Evolutionary conservation across 2,888 invertebrate genomes (phyloP), one percentile per base, ranked within the genome.

Genomic region (Drosophila borealis): DNA sequence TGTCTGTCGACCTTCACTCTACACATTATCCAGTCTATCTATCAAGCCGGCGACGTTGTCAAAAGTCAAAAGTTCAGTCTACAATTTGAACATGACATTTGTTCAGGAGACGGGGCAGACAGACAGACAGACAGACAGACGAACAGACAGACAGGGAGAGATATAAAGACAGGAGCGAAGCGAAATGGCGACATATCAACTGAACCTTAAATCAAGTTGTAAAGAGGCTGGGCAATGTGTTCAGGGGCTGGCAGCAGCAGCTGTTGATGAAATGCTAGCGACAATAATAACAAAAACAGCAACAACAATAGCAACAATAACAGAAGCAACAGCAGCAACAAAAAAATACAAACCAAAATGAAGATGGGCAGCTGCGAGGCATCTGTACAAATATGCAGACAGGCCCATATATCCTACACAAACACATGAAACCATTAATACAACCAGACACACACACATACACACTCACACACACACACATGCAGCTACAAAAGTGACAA

Each of bases 181-280:
- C 67, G 56, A 63, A 61, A 84, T 73, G 80, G 70, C 69, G 71
- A 67, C 88, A 80, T 87, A 85, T 89, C 75, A 81, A 87, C 81
- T 82, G 82, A 88, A 86, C 87, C 89, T 86, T 86, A 83, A 83
- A 83, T 83, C 89, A 88, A 86, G 87, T 83, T 88, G 87, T 80
- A 74, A 83, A 80, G 88, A 82, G 84, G 72, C 83, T 72, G 83
- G 64, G 74, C 65, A 59, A 74, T 64, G 69, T 84, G 85, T 70
- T 67, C 64, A 37, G 73, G 49, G 50, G 45, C 49, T 71, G 71
- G 79, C 65, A 78, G 79, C 68, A 81, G 78, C 88, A 89, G 89
- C 83, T 84, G 84, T 84, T 89, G 88, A 87, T 89, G 88, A 74
- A 87, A 85, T 73, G 72, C 64, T 65, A 68, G 64, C 81, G 73